Evolutionary conservation across 2,113 vertebrate genomes (phyloP).

Genomic region (Agelaius tricolor): DNA sequence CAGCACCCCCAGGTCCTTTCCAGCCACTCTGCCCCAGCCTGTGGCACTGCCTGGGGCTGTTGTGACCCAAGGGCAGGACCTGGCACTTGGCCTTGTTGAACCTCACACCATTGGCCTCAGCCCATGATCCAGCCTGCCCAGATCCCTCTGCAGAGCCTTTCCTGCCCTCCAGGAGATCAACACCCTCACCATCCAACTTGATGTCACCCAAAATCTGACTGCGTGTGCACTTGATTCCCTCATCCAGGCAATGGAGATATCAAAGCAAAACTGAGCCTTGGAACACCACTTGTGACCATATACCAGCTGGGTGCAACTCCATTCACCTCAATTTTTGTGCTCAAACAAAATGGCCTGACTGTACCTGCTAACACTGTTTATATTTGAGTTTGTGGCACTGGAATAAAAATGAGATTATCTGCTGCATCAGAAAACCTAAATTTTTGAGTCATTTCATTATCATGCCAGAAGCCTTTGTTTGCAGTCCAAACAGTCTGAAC

Average conservation of each 20-base stretch:
- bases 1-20: background rate
- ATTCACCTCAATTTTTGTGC: background rate
- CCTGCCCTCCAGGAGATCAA: too few species aligned
- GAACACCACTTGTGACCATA: rapidly evolving
- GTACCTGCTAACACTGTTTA: background rate
- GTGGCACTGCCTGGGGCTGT: rapidly evolving
- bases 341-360: background rate
- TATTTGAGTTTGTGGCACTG: background rate
- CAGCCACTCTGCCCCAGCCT: background rate
- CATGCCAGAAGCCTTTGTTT: constrained; percentile 6
- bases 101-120: rapidly evolving
- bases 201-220: background rate
- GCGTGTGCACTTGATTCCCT: rapidly evolving
- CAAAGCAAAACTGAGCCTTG: background rate
- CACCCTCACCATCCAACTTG: rapidly evolving
- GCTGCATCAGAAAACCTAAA: background rate
- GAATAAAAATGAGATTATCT: background rate
- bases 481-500: constrained; percentile 38
- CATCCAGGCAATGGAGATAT: background rate
- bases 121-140: background rate
- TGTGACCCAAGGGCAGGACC: background rate
- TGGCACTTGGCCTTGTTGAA: rapidly evolving
- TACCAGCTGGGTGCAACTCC: background rate
- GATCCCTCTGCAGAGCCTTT: background rate
- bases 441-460: constrained; percentile 27